phyloP scores from a whole-genome alignment of 2,888 invertebrate genomes.

The Clanis bilineata region DNA sequence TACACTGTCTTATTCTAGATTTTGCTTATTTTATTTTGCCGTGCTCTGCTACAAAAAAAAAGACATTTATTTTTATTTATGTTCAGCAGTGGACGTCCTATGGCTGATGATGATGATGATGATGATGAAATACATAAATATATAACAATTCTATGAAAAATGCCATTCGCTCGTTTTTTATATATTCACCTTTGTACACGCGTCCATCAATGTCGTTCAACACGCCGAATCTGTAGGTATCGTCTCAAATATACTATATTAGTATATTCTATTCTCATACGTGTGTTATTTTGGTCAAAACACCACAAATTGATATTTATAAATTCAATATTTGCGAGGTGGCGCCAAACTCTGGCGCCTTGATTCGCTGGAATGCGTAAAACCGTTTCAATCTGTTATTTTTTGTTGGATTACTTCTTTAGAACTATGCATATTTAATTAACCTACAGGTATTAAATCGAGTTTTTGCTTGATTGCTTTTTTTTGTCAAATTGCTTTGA shows the following conservation, averaged over 20 bases:
- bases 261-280: not conserved
- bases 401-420: not conserved
- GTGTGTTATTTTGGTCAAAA: slow-evolving; percentile 6
- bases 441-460: not conserved
- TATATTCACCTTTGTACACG: too few relatives aligned
- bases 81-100: too few relatives aligned
- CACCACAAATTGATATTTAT: slow-evolving; percentile 10
- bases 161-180: too few relatives aligned
- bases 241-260: not conserved
- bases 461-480: not conserved
- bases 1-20: too few relatives aligned
- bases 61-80: too few relatives aligned
- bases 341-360: slow-evolving; percentile 10
- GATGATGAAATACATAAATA: too few relatives aligned
- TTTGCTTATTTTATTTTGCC: too few relatives aligned
- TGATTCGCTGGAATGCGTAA: slow-evolving; percentile 7
- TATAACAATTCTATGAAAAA: too few relatives aligned
- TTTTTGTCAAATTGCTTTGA: not conserved
- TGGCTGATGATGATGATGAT: too few relatives aligned
- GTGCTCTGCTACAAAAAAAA: too few relatives aligned
- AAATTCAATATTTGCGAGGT: slow-evolving; percentile 9
- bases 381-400: slow-evolving; percentile 9
- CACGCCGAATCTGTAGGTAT: not conserved
- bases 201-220: not conserved
- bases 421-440: not conserved